These are phyloP conservation scores for Falco novaeseelandiae DNA, from an alignment of 2,797 vertebrate genomes.

Conservation along the genomic window DNA sequence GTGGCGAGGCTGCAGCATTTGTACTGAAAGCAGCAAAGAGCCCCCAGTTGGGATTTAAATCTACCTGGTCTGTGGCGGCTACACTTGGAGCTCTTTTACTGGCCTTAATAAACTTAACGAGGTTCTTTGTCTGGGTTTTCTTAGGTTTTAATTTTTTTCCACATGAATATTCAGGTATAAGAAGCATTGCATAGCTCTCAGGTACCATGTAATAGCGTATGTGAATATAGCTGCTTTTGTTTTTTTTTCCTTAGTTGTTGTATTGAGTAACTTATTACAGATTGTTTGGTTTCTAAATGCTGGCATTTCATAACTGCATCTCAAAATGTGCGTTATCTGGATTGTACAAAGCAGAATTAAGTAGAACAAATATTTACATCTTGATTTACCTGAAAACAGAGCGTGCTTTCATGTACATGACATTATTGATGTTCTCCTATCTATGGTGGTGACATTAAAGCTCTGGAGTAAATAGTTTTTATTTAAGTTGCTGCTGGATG, in stretches of 20 bases:
- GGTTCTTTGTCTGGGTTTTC: neutral
- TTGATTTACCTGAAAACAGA: constrained; percentile 2
- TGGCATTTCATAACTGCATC: neutral
- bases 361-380: neutral
- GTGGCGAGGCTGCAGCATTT: fast-evolving
- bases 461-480: neutral
- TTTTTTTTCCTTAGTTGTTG: neutral
- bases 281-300: neutral
- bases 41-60: neutral
- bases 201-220: fast-evolving
- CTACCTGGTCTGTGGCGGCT: neutral
- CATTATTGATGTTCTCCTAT: neutral
- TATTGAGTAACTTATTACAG: neutral
- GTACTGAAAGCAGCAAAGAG: neutral
- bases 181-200: neutral
- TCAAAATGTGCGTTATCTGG: neutral
- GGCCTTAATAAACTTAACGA: neutral
- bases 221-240: neutral
- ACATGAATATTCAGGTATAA: neutral
- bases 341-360: neutral
- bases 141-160: neutral
- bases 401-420: neutral
- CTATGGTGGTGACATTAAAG: neutral
- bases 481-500: neutral
- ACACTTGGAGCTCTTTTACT: neutral